Evolutionary conservation across 1,140 invertebrate species (phyloP).

Genomic region (Drosophila quadrilineata): DNA sequence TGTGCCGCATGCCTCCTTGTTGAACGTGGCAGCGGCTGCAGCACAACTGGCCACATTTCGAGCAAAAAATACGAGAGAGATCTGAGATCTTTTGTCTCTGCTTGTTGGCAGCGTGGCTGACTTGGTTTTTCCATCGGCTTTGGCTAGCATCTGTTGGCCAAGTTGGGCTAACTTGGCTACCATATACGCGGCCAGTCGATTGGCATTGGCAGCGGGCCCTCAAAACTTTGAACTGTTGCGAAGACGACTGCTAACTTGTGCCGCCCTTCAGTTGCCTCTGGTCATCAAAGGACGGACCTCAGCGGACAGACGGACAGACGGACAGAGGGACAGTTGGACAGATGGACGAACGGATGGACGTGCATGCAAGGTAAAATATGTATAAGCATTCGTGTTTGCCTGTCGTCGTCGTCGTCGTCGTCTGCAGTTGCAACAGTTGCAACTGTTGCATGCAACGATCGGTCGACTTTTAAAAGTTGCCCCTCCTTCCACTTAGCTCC

Average conservation of each 20-base stretch:
- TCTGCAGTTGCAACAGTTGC: conserved; percentile 10
- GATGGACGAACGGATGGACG: conserved; percentile 22
- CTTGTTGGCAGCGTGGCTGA: too few species aligned
- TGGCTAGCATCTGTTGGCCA: conserved; percentile 6
- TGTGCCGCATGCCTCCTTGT: conserved; percentile 74
- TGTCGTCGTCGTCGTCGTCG: background rate
- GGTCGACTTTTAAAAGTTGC: conserved; percentile 44
- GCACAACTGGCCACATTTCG: conserved; percentile 43
- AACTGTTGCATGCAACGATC: conserved; percentile 27
- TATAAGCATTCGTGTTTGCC: conserved; percentile 59
- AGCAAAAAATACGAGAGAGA: too few species aligned
- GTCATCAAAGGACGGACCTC: conserved; percentile 63
- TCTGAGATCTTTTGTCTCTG: conserved; percentile 12
- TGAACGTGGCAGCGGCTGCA: conserved; percentile 45
- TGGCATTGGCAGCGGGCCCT: conserved; percentile 65
- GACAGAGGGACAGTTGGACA: conserved; percentile 22
- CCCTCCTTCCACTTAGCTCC: conserved; percentile 15
- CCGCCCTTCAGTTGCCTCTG: conserved; percentile 73
- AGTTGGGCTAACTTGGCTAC: conserved; percentile 19
- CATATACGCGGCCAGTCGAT: conserved; percentile 32
- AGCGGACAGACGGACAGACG: conserved; percentile 18
- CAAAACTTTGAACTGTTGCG: conserved; percentile 74
- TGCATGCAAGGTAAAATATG: conserved; percentile 15
- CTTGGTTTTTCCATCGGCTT: conserved; percentile 13
- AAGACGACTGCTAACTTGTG: conserved; percentile 75